phyloP scores from a whole-genome alignment of 2,113 vertebrate species.

The Enhydra lutris region DNA sequence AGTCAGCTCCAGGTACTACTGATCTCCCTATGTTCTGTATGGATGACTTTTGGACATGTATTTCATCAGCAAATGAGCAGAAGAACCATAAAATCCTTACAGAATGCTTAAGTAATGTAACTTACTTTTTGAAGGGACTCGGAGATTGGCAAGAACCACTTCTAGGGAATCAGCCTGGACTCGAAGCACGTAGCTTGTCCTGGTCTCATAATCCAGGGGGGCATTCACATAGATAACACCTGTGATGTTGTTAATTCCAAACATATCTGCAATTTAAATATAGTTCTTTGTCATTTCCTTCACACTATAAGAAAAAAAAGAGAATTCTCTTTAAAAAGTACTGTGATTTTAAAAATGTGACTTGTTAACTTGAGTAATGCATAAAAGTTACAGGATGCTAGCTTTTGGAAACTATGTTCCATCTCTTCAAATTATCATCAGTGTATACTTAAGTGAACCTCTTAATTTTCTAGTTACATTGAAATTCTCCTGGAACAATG shows the following conservation, averaged over 20 bases:
- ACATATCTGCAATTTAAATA: conserved; percentile 60
- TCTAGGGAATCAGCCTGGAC: conserved; percentile 75
- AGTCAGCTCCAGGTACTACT: neutral
- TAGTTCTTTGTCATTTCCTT: neutral
- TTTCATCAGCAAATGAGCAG: neutral
- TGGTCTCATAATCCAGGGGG: conserved; percentile 70
- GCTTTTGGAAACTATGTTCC: neutral
- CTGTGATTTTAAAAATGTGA: neutral
- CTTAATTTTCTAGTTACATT: neutral
- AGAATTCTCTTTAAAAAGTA: neutral
- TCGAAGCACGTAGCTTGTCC: conserved; percentile 63
- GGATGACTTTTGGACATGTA: neutral
- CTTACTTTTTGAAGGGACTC: conserved; percentile 78
- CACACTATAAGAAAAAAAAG: neutral
- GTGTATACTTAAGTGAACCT: neutral
- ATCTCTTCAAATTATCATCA: neutral
- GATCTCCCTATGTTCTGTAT: neutral
- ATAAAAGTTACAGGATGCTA: neutral
- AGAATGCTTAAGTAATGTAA: neutral
- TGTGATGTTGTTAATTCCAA: conserved; percentile 74
- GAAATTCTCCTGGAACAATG: neutral
- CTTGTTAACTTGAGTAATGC: neutral
- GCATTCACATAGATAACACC: conserved; percentile 70
- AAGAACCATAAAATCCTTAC: neutral
- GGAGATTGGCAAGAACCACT: conserved; percentile 72